Evolutionary conservation across 2,113 vertebrate genomes (phyloP).

Genomic region (Mystacornis crossleyi): DNA sequence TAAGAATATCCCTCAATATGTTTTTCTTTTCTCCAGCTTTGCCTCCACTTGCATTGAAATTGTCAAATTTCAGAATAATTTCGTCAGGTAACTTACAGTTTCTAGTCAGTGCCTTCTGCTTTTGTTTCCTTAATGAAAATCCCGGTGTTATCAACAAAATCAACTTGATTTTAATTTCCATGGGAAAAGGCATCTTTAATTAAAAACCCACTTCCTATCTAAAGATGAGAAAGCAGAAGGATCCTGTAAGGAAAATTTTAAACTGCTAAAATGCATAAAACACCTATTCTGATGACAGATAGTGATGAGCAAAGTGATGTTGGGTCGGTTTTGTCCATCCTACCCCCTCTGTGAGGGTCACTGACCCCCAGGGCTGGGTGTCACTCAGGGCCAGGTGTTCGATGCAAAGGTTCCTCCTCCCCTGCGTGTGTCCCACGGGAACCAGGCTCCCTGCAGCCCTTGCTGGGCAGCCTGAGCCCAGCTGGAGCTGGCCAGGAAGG

Average conservation of each 20-base stretch:
- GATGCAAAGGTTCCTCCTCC: accelerated
- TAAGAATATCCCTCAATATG: background rate
- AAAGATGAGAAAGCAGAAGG: background rate
- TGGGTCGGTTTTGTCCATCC: background rate
- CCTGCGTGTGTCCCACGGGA: accelerated
- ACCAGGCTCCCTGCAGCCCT: background rate
- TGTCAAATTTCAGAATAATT: background rate
- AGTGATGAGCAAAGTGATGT: background rate
- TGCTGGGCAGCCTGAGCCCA: background rate
- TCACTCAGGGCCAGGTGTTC: background rate
- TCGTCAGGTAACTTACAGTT: background rate
- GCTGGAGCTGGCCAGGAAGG: background rate
- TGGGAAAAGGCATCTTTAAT: background rate
- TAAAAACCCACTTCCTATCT: background rate
- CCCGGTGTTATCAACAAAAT: background rate
- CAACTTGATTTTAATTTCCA: background rate
- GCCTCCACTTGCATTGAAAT: background rate
- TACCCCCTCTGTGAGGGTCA: background rate
- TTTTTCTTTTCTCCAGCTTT: background rate
- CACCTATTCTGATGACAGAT: background rate
- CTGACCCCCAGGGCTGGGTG: background rate
- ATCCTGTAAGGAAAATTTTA: background rate
- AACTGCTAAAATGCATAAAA: background rate
- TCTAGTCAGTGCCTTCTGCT: background rate
- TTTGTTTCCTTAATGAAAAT: background rate